phyloP scores from a whole-genome alignment of 2,797 vertebrate species.

The Carduelis carduelis region DNA sequence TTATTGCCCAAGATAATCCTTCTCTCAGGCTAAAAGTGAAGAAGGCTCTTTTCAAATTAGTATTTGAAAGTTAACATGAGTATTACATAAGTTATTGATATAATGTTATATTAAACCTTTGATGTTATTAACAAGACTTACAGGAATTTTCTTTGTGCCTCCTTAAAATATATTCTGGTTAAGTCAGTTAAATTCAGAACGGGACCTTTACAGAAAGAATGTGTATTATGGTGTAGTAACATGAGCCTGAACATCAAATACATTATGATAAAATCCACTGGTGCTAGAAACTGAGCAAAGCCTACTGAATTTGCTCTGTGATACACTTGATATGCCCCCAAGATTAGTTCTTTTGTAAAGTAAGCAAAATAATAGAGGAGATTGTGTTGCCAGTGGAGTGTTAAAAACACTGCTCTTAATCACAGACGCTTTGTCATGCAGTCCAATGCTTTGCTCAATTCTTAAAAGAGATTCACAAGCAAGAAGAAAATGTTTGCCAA shows the following conservation, averaged over 20 bases:
- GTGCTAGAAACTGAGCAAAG: neutral
- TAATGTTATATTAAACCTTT: neutral
- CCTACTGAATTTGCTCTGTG: neutral
- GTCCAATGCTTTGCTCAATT: neutral
- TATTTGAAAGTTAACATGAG: neutral
- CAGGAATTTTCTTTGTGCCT: neutral
- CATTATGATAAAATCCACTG: neutral
- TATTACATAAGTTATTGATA: neutral
- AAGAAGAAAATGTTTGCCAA: neutral
- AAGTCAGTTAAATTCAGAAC: neutral
- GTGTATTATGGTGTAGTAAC: neutral
- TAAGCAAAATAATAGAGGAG: neutral
- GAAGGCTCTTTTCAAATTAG: neutral
- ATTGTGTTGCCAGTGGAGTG: neutral
- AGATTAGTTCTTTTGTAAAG: neutral
- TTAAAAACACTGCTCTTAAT: neutral
- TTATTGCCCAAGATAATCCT: neutral
- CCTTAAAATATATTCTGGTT: neutral
- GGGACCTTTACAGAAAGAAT: neutral
- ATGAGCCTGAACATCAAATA: neutral
- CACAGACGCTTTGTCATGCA: neutral
- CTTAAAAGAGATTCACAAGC: neutral
- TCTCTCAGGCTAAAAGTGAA: neutral
- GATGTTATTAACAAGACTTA: neutral
- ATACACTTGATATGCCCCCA: neutral